phyloP scores from a whole-genome alignment of 2,888 invertebrate genomes.

The Plusia festucae region DNA sequence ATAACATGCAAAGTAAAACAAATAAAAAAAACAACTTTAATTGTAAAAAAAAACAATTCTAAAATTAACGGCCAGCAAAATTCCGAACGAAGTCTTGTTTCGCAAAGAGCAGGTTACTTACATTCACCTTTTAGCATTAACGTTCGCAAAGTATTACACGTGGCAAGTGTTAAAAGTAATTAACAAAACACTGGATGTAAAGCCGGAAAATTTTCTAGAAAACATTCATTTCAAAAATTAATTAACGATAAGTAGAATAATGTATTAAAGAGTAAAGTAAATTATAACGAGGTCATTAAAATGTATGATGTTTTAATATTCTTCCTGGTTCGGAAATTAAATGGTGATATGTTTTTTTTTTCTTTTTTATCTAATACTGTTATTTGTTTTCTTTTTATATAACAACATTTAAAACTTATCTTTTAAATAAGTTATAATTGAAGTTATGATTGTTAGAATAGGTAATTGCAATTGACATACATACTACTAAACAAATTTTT shows the following conservation, averaged over 20 bases:
- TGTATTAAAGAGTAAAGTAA: conserved; percentile 40
- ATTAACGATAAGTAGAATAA: conserved; percentile 47
- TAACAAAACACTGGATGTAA: conserved; percentile 42
- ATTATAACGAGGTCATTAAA: conserved; percentile 49
- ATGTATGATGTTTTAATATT: conserved; percentile 31
- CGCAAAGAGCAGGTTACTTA: background rate
- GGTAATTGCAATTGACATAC: too few species aligned
- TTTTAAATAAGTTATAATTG: too few species aligned
- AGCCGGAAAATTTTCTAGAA: conserved; percentile 33
- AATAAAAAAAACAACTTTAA: too few species aligned
- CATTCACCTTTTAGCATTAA: conserved; percentile 8
- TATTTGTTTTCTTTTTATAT: too few species aligned
- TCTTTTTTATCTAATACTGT: background rate
- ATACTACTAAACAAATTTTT: too few species aligned
- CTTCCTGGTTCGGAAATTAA: conserved; percentile 18
- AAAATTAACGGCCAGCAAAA: background rate
- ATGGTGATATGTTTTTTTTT: background rate
- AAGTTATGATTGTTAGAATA: too few species aligned
- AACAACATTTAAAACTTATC: too few species aligned
- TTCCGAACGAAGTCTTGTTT: background rate
- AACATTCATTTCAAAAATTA: conserved; percentile 56
- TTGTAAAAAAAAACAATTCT: too few species aligned
- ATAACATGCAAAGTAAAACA: too few species aligned
- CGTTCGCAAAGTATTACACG: conserved; percentile 12
- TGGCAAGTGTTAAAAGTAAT: conserved; percentile 42